Evolutionary conservation across 2,113 vertebrate species (phyloP).

Genomic region (Collichthys lucidus): DNA sequence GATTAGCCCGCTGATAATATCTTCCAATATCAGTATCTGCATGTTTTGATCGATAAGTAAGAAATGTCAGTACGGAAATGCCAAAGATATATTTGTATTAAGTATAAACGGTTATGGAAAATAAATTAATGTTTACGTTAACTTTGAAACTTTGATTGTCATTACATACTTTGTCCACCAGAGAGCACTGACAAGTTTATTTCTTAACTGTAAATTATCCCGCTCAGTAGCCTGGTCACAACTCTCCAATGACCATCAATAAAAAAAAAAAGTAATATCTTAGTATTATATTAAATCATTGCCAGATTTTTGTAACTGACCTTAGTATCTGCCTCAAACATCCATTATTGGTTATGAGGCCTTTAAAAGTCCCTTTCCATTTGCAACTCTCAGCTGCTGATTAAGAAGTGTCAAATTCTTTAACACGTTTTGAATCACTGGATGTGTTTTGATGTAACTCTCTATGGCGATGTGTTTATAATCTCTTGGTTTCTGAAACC

Average conservation of each 20-base stretch:
- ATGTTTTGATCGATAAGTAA: no score
- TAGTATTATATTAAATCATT: no score
- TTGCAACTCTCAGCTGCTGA: constrained; percentile 30
- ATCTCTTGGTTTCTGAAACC: background rate
- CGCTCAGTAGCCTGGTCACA: background rate
- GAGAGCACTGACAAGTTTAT: background rate
- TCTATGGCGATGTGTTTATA: background rate
- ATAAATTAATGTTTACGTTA: no score
- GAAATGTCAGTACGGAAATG: background rate
- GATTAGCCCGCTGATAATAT: background rate
- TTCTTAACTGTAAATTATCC: background rate
- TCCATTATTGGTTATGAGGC: constrained; percentile 12
- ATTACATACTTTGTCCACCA: background rate
- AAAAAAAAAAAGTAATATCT: no score
- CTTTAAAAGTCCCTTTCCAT: constrained; percentile 34
- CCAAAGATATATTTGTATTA: background rate
- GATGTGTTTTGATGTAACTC: constrained; percentile 15
- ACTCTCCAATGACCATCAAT: background rate
- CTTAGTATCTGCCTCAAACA: constrained; percentile 5
- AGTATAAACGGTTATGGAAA: no score
- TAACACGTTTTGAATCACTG: constrained; percentile 17
- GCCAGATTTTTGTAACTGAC: no score
- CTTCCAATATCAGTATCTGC: no score
- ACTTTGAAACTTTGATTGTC: background rate
- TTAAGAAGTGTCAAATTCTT: constrained; percentile 25